phyloP scores from a whole-genome alignment of 2,797 vertebrate species.

The Antrozous pallidus region DNA sequence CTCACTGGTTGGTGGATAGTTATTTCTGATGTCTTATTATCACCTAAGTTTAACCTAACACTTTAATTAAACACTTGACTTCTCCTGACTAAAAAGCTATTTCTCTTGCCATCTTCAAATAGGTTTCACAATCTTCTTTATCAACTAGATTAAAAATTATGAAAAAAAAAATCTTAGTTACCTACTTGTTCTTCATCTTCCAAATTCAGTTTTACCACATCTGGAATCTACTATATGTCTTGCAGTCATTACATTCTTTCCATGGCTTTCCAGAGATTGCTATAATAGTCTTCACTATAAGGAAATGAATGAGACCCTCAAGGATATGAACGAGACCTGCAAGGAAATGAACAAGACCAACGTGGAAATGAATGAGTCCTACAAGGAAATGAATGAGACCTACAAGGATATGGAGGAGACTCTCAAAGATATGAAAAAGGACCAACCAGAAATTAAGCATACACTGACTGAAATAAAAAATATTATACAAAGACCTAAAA shows the following conservation, averaged over 20 bases:
- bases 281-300: neutral
- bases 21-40: neutral
- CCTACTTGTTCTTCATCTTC: neutral
- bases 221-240: neutral
- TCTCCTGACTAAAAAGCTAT: neutral
- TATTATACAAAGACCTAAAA: too few species aligned
- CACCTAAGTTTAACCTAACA: neutral
- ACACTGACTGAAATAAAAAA: too few species aligned
- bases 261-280: neutral
- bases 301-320: too few species aligned
- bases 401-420: too few species aligned
- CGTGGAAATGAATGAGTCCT: too few species aligned
- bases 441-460: too few species aligned
- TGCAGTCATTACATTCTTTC: neutral
- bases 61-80: neutral
- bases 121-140: neutral
- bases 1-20: neutral
- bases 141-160: neutral
- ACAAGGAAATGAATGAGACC: too few species aligned
- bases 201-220: neutral
- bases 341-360: too few species aligned
- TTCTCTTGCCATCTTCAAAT: neutral
- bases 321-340: too few species aligned
- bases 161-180: neutral
- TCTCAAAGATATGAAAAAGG: too few species aligned